Evolutionary conservation across 2,113 vertebrate species (phyloP), one percentile per base, ranked within the genome.

Genomic region (Tiliqua scincoides): DNA sequence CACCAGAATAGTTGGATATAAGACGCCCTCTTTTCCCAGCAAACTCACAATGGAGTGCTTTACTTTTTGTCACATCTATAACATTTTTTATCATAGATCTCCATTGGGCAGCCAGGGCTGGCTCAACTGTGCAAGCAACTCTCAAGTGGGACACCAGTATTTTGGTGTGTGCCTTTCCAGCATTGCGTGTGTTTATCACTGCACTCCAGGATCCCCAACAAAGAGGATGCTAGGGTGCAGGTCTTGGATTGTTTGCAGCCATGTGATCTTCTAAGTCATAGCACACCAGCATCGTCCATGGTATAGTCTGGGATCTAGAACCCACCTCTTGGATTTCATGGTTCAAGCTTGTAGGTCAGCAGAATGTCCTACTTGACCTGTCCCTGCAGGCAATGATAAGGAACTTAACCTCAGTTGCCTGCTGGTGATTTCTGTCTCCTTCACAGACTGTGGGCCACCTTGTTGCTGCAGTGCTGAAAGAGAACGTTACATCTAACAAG

Each of bases 401-500:
- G 81, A 84, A 48, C 68, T 1, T n/a, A 67, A 0, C 1, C 21
- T 76, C 27, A 57, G 77, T 0, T 7, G 2, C 87, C 0, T 75
- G 4, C 0, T 54, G 62, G 89, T 88, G 84, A n/a, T 80, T 86
- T 87, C n/a, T 87, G 30, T 85, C 90, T 93, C 1, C 90, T 70
- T 92, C 94, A 40, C 84, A 99, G 99, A 96, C 97, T 5, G 98
- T 98, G 48, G 92, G 97, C 86, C 97, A 95, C 89, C 97, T 99
- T 67, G 96, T 99, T 87, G 96, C 97, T 93, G 97, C 97, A 57
- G 95, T 99, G 74, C 89, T 99, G 23, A 99, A 98, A 93, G 99
- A 99, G 95, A 99, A 97, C 77, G 90, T 85, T 9, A 92, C 91
- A 82, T 96, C 96, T 2, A 96, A 93, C 68, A 96, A 95, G 91